These are phyloP conservation scores for Hylia prasina DNA, from an alignment of 2,113 vertebrate species.

Conservation along the genomic window DNA sequence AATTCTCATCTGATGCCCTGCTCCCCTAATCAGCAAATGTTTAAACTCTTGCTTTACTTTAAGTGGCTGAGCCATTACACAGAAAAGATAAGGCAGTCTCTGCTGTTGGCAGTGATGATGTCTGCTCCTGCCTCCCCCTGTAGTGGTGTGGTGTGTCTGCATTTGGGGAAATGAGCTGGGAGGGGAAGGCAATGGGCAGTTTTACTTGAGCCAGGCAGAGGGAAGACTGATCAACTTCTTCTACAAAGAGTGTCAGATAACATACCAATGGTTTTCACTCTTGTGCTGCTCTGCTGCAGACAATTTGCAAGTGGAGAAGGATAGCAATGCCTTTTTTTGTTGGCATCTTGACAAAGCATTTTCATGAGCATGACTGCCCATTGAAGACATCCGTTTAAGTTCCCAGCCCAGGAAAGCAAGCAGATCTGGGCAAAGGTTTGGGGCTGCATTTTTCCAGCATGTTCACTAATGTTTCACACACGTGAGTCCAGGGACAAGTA, in stretches of 20 bases:
- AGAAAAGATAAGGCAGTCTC: not conserved
- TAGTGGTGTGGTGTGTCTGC: not conserved
- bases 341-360: not conserved
- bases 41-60: not conserved
- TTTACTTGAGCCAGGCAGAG: not conserved
- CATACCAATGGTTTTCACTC: not conserved
- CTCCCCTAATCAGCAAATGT: not conserved
- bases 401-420: not conserved
- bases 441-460: not conserved
- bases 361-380: not conserved
- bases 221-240: not conserved
- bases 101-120: not conserved
- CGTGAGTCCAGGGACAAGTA: not conserved
- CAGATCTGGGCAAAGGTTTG: not conserved
- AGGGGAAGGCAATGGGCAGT: not conserved
- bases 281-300: not conserved
- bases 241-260: not conserved
- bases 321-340: not conserved
- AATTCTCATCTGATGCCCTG: not conserved
- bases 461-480: not conserved
- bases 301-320: not conserved
- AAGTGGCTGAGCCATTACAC: not conserved
- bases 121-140: not conserved
- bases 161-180: not conserved
- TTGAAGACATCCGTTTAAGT: not conserved